Evolutionary conservation across 2,888 invertebrate species (phyloP).

Genomic region (Lordiphosa andalusiaca): DNA sequence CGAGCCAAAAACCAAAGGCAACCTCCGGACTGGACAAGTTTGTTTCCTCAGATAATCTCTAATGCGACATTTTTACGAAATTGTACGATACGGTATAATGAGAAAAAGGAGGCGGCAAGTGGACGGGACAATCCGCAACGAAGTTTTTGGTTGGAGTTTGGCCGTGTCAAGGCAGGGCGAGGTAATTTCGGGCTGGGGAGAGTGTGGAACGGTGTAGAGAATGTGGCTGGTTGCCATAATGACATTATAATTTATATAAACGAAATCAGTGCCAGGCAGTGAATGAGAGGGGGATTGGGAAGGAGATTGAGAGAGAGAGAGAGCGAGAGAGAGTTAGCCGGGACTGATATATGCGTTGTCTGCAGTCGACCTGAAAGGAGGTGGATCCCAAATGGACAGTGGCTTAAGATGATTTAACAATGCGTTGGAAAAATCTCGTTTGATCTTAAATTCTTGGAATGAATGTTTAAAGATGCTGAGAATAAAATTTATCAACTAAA

Average conservation of each 20-base stretch:
- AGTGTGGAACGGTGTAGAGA: slow-evolving; percentile 18
- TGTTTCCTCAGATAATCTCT: slow-evolving; percentile 78
- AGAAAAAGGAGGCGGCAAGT: slow-evolving; percentile 53
- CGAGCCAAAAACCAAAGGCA: slow-evolving; percentile 13
- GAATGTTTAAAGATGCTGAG: too few species aligned
- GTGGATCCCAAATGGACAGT: slow-evolving; percentile 32
- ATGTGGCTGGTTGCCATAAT: slow-evolving; percentile 71
- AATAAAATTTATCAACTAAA: too few species aligned
- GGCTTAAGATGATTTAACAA: background rate
- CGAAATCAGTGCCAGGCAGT: slow-evolving; percentile 63
- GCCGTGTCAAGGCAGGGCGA: slow-evolving; percentile 17
- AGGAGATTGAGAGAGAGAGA: slow-evolving; percentile 1
- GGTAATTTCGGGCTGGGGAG: slow-evolving; percentile 56
- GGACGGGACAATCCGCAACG: slow-evolving; percentile 15
- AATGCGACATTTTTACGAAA: slow-evolving; percentile 78
- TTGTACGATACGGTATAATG: slow-evolving; percentile 73
- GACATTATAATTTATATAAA: slow-evolving; percentile 79
- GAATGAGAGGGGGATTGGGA: background rate
- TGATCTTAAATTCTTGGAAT: background rate
- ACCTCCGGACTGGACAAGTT: slow-evolving; percentile 52
- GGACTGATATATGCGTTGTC: slow-evolving; percentile 66
- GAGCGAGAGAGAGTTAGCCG: slow-evolving; percentile 21
- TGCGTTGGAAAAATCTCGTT: background rate
- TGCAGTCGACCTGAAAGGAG: slow-evolving; percentile 33
- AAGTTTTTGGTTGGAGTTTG: slow-evolving; percentile 46